Conservation (phyloP, 2,797 vertebrate genomes). For the Cryptoprocta ferox region DNA sequence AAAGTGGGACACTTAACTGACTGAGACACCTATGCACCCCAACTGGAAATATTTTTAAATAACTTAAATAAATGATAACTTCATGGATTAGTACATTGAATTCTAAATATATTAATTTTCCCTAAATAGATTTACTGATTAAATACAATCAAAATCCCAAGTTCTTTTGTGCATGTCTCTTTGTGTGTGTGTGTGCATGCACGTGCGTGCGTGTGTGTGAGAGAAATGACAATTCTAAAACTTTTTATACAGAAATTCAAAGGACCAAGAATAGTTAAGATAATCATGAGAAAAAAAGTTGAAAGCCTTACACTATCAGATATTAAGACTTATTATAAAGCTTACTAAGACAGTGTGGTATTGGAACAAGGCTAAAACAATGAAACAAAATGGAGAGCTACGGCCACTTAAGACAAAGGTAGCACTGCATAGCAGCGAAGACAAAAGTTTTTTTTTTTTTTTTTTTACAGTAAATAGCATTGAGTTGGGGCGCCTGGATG, state of each 20-base stretch:
- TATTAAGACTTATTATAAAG: neutral
- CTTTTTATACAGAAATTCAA: slow-evolving; percentile 41
- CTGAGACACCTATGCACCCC: neutral
- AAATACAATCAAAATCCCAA: slow-evolving; percentile 40
- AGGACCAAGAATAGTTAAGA: neutral
- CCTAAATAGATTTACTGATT: slow-evolving; percentile 37
- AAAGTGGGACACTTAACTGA: too few species aligned
- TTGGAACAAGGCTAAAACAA: neutral
- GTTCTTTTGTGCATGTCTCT: neutral
- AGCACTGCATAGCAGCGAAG: neutral
- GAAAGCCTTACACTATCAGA: neutral
- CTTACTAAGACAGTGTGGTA: neutral
- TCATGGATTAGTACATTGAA: neutral
- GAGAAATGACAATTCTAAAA: slow-evolving; percentile 9
- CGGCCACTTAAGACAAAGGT: neutral
- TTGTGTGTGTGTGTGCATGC: neutral
- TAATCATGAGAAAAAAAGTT: neutral
- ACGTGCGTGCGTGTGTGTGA: too few species aligned
- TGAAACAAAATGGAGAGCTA: slow-evolving; percentile 3
- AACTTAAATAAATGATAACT: slow-evolving; percentile 15
- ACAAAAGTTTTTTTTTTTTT: neutral
- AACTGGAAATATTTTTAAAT: neutral
- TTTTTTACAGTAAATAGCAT: neutral
- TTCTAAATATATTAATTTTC: slow-evolving; percentile 13
- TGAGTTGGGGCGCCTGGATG: too few species aligned